Conservation (phyloP, 2,113 vertebrate genomes). For the Labrus mixtus region DNA sequence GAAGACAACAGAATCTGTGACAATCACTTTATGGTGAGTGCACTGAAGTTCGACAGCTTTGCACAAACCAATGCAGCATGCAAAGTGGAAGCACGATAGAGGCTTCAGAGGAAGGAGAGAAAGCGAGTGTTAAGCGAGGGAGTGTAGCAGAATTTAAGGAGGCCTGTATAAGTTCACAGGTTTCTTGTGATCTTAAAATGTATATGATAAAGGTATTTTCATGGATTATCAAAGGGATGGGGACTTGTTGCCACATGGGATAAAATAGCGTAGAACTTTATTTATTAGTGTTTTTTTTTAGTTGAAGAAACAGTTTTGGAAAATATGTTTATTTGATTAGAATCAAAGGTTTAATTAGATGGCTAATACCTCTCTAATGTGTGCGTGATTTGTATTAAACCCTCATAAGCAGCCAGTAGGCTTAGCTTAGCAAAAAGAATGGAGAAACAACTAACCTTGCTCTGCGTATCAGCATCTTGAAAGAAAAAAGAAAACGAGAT, state of each 20-base stretch:
- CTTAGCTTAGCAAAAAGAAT: background rate
- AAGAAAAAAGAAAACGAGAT: background rate
- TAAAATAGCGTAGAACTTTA: too few species aligned
- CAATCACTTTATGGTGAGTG: background rate
- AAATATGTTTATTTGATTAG: too few species aligned
- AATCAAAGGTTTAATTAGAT: too few species aligned
- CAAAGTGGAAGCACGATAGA: constrained; percentile 56
- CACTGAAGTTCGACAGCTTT: constrained; percentile 37
- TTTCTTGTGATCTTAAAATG: background rate
- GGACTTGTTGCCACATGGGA: too few species aligned
- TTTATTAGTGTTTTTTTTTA: too few species aligned
- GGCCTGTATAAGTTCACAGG: constrained; percentile 27
- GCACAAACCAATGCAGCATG: constrained; percentile 51
- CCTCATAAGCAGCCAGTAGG: too few species aligned
- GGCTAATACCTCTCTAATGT: too few species aligned
- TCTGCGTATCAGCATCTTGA: background rate
- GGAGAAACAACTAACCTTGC: background rate
- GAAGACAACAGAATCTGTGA: background rate
- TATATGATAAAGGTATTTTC: background rate
- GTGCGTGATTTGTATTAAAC: too few species aligned
- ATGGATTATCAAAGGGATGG: background rate
- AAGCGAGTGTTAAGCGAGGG: constrained; percentile 11
- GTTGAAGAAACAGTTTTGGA: too few species aligned
- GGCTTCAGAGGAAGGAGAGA: constrained; percentile 18
- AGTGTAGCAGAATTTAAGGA: constrained; percentile 57